A percentile compares a stretch with the other conserved stretches of the same genome.
Evolutionary conservation across 2,888 invertebrate genomes (phyloP).

Genomic region (Heteromyza rotundicornis): DNA sequence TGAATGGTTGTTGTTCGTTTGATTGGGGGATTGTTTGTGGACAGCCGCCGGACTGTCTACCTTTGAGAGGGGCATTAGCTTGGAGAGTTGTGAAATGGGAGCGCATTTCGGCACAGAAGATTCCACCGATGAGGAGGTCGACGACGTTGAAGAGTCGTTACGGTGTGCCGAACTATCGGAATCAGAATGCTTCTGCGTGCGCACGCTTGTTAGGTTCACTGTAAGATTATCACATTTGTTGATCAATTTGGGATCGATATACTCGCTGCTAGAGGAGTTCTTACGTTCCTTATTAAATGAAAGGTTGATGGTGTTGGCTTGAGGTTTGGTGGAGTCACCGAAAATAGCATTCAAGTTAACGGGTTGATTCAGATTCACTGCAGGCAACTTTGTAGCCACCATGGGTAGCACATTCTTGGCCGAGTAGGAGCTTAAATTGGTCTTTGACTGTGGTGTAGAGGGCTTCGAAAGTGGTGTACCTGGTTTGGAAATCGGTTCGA

Average conservation of each 20-base stretch:
- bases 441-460: conserved; percentile 19
- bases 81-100: conserved; percentile 19
- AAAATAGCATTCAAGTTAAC: conserved; percentile 46
- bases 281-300: conserved; percentile 16
- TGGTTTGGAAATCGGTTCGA: conserved; percentile 35
- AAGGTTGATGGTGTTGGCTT: no score
- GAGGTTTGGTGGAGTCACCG: conserved; percentile 22
- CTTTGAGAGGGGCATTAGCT: conserved; percentile 16
- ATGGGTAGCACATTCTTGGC: background rate
- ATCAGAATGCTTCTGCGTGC: conserved; percentile 27
- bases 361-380: conserved; percentile 25
- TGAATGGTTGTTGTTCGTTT: conserved; percentile 18
- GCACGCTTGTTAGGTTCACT: conserved; percentile 53
- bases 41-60: background rate
- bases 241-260: conserved; percentile 69
- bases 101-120: conserved; percentile 38
- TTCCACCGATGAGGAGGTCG: conserved; percentile 41
- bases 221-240: conserved; percentile 75
- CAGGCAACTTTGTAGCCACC: conserved; percentile 4
- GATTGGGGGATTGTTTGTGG: conserved; percentile 5
- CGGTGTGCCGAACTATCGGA: conserved; percentile 19
- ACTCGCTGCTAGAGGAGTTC: conserved; percentile 45
- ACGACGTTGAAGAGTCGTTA: conserved; percentile 25
- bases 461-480: conserved; percentile 10
- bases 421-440: conserved; percentile 15